These are phyloP conservation scores for Dermochelys coriacea DNA, from an alignment of 2,797 vertebrate genomes.

Conservation along the genomic window DNA sequence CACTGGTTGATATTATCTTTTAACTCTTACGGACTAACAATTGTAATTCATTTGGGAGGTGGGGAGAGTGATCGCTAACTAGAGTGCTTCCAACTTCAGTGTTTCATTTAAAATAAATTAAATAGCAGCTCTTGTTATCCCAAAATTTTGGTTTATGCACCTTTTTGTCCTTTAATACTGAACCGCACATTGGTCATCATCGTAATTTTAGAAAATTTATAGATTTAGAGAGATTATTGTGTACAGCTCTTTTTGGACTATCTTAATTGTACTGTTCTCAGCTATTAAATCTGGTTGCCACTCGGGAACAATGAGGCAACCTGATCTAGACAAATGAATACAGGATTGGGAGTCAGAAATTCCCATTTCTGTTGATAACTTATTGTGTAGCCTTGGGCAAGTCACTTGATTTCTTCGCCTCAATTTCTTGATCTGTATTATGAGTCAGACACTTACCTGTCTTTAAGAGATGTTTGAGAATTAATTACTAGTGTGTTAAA, in stretches of 20 bases:
- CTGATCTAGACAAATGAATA: background rate
- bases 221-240: background rate
- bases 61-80: background rate
- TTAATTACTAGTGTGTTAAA: background rate
- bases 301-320: background rate
- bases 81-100: rapidly evolving
- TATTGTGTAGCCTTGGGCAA: background rate
- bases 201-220: background rate
- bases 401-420: background rate
- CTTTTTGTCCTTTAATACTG: background rate
- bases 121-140: no score
- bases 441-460: background rate
- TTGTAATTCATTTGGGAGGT: background rate
- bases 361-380: background rate
- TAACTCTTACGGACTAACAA: background rate
- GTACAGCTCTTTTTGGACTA: background rate
- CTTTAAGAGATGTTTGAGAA: background rate
- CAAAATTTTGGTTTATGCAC: background rate
- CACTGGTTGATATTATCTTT: background rate
- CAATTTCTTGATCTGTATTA: background rate
- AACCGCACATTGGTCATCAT: rapidly evolving
- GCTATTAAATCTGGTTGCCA: background rate
- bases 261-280: background rate
- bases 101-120: background rate
- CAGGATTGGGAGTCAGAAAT: background rate